Evolutionary conservation across 2,113 vertebrate species (phyloP).

Genomic region (Lagopus muta): DNA sequence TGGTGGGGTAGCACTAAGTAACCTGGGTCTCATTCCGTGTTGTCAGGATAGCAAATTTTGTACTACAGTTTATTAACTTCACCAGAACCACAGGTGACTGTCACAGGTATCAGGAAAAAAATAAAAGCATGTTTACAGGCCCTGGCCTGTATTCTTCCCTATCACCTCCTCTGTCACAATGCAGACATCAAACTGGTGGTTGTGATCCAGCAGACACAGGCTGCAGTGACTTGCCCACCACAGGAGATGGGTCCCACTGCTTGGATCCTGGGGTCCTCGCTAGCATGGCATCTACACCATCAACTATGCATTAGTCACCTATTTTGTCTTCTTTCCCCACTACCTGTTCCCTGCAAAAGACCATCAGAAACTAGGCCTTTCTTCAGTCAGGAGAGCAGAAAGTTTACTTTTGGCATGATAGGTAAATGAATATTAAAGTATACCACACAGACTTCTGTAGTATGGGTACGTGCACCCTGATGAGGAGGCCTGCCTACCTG

Average conservation of each 20-base stretch:
- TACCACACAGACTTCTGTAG: background rate
- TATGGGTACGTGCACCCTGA: background rate
- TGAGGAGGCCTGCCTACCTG: background rate
- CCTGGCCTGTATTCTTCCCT: background rate
- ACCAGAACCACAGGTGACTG: background rate
- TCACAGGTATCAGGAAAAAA: background rate
- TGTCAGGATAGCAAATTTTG: background rate
- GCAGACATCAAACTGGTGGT: background rate
- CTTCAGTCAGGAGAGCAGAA: background rate
- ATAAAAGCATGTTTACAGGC: background rate
- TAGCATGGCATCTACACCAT: background rate
- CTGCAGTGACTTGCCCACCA: background rate
- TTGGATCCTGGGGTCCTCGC: background rate
- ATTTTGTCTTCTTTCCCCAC: background rate
- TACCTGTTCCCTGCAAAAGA: background rate
- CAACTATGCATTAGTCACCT: background rate
- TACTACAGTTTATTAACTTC: background rate
- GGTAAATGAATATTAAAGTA: background rate
- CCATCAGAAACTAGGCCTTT: background rate
- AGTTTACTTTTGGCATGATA: background rate
- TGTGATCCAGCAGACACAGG: accelerated
- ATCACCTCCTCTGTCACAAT: background rate
- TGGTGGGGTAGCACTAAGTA: background rate
- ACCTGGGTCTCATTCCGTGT: background rate
- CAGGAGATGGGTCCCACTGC: background rate